Evolutionary conservation across 2,888 invertebrate species (phyloP).

Genomic region (Myopa testacea): DNA sequence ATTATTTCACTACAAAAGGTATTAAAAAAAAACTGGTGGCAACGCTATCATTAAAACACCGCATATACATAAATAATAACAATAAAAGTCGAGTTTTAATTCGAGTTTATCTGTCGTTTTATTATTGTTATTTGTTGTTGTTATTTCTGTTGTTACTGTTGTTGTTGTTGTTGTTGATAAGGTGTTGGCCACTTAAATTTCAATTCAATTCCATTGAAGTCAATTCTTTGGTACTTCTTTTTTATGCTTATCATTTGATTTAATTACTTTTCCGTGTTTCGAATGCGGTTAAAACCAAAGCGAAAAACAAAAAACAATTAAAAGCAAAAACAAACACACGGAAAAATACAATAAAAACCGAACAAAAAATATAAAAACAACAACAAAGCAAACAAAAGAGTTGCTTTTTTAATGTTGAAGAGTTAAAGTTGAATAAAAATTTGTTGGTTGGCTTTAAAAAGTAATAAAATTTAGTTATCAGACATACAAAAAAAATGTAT

Average conservation of each 20-base stretch:
- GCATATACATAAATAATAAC: conserved; percentile 5
- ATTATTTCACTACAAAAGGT: background rate
- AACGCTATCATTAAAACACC: conserved; percentile 16
- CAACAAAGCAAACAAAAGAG: no score
- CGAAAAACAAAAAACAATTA: no score
- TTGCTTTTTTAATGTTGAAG: background rate
- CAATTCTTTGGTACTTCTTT: no score
- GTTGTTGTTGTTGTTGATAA: background rate
- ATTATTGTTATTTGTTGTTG: background rate
- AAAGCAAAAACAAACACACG: no score
- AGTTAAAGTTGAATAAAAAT: conserved; percentile 1
- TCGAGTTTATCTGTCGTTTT: background rate
- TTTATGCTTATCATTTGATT: background rate
- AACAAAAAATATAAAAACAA: no score
- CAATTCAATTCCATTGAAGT: no score
- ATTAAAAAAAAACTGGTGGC: background rate
- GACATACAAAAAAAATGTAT: no score
- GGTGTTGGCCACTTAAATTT: no score
- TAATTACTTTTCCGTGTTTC: conserved; percentile 8
- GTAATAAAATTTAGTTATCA: no score
- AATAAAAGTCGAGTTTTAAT: background rate
- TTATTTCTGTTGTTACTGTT: background rate
- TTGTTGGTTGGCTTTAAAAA: no score
- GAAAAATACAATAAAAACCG: no score
- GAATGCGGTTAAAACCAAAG: background rate